Evolutionary conservation across 1,140 invertebrate species (phyloP), one percentile per base, ranked within the genome.

Genomic region (Diorhabda sublineata): DNA sequence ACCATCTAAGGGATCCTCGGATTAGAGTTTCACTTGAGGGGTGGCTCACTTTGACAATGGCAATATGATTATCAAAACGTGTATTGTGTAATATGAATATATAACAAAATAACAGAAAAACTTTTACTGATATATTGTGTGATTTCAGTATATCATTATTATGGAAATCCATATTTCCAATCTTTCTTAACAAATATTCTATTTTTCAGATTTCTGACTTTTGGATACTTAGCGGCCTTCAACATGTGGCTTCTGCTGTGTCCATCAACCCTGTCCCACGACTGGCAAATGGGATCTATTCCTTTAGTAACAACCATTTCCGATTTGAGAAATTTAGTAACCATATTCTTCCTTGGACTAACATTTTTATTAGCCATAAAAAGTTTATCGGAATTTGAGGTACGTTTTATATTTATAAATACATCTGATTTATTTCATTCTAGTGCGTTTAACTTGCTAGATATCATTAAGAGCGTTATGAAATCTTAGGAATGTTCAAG

Each of bases 201-300:
- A 43, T 6, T 65, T 73, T 83, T 9, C 81, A 88, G 87, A 74
- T 83, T 87, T 64, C 83, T 94, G 78, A 94, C 92, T 4, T 94
- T 92, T 79, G 88, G 90, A 77, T 93, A 93, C 80, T 82, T 94
- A 75, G 90, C 91, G 2, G 88, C 90, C 2, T 87, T 94, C 81
- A 93, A 93, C 84, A 88, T 88, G 82, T 93, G 91, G 91, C 80
- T 95, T 60, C 84, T 95, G 7, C 81, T 94, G 9, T 92, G 89
- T 75, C 92, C 92, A 2, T 86, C 86, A 71, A 87, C 86, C 6
- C 84, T 94, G 2, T 92, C 90, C 70, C 92, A 94, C 76, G 92
- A 94, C 77, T 95, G 92, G 91, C 92, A 93, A 80, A 93, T 94
- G 92, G 91, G 92, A 43, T 93, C 92, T 7, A 85, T 94, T 59